Base-by-base conservation (phyloP, 2,888 invertebrate genomes). In the Agriopis aurantiaria region DNA sequence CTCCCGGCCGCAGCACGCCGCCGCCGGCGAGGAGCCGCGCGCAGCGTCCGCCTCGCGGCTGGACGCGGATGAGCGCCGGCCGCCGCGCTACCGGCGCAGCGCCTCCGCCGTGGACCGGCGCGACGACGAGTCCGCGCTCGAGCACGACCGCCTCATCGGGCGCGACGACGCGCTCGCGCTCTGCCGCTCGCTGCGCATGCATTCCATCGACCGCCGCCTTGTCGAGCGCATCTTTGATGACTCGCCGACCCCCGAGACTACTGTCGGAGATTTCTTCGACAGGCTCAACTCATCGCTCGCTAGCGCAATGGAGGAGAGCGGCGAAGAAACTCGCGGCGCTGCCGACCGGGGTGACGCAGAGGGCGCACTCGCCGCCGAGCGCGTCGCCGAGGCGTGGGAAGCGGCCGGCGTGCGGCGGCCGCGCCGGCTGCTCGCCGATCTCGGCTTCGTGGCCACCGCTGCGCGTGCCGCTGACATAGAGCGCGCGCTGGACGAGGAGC, bases 301-400 rank as follows among this genome's bases (percentile, higher is more conserved):
- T 10, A 82, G 84, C 12, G 86, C 90, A 3, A 86, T 91, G 66
- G 88, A 85, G 46, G 85, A 82, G n/a, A 77, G 82, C 12, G 76
- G 80, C 5, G 82, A 81, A 48, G 74, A 49, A 4, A 12, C 23
- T 23, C 41, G 46, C 53, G 80, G 82, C 14, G 82, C 94, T 45
- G 85, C 91, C 52, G 69, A 56, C 8, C 69, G 69, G 43, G 81
- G 80, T 17, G 84, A 86, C 52, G 84, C 81, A 56, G 66, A 73
- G n/a, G 69, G 65, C 33, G 80, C 82, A 11, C 80, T 95, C 40
- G 84, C 92, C 46, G 87, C 92, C 17, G 95, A 96, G 65, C 88
- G 93, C 17, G 93, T 97, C 55, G 91, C 96, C 52, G 97, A 97
- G 77, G 95, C 96, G 83, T 97, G 97, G 97, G 97, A 97, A 87